Base-by-base conservation (phyloP, 92 coral and sea anemone species). In the Actinernus sp. region DNA sequence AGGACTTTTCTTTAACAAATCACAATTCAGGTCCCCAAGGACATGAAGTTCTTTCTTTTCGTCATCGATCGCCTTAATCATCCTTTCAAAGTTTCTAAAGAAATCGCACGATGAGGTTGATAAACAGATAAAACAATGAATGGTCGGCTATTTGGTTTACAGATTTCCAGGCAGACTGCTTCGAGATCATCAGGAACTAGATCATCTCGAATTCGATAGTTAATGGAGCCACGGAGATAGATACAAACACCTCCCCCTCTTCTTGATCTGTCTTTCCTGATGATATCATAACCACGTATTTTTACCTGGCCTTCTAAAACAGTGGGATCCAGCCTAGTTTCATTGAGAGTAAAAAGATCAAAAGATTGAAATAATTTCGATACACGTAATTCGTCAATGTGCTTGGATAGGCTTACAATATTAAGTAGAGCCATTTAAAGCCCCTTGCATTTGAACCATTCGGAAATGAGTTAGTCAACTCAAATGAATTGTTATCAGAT, bases 91-190 rank as follows among this genome's bases (percentile, higher is more conserved):
- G 18, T 52, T n/a, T 4, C 12, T 56, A 49, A 66, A 66, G 18
- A 66, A 49, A 20, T 29, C 26, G 60, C 2, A 34, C 39, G 27
- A 23, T 60, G 86, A 22, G 78, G 78, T 39, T 78, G 63, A 69
- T 69, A 79, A 26, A 69, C 48, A 27, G 58, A 17, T 24, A 62
- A 38, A 39, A 79, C 63, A 21, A 79, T 30, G 33, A 79, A 79
- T 3, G 69, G 29, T 30, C 64, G 47, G 43, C 71, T 39, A 68
- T 61, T 52, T 30, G 73, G 86, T 34, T 68, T 79, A 10, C 24
- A 47, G 40, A 79, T 79, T 79, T 78, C 70, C 24, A 78, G 38
- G 54, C 72, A 49, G 20, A 67, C 63, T 16, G 48, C 62, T 38
- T 67, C 74, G 7, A 65, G 11, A 2, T 67, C 63, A 16, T 40